These are phyloP conservation scores for Drosophila bifasciata DNA, from an alignment of 1,140 invertebrate species.

Conservation along the genomic window DNA sequence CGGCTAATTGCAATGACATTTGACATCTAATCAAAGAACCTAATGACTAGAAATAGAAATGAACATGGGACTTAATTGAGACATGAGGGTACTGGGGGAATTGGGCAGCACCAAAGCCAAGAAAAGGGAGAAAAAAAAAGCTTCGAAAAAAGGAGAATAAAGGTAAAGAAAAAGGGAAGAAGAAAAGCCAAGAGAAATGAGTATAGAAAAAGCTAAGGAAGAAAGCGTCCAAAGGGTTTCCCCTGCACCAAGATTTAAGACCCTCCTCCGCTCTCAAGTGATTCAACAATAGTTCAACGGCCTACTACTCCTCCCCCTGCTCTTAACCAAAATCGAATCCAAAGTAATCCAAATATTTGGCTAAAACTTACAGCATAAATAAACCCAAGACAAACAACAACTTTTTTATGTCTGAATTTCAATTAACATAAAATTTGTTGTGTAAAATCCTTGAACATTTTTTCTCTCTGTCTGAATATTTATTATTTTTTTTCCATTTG, in stretches of 20 bases:
- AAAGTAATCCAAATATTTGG: constrained; percentile 57
- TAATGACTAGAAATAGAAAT: constrained; percentile 32
- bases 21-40: constrained; percentile 49
- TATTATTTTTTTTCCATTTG: constrained; percentile 17
- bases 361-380: constrained; percentile 47
- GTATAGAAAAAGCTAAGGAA: background rate
- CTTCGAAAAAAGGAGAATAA: too few species aligned
- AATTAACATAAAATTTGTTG: constrained; percentile 58
- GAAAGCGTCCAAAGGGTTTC: constrained; percentile 1
- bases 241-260: background rate
- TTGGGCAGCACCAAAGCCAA: background rate
- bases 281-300: constrained; percentile 24
- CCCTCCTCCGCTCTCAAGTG: background rate
- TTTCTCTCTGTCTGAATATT: too few species aligned
- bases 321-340: constrained; percentile 10
- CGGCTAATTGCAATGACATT: constrained; percentile 68
- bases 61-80: constrained; percentile 36
- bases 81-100: too few species aligned
- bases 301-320: background rate
- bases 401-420: constrained; percentile 31
- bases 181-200: too few species aligned
- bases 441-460: constrained; percentile 33
- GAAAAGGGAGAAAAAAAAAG: background rate
- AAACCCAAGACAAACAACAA: constrained; percentile 43
- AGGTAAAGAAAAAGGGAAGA: too few species aligned